Percentiles rank a stretch among this genome's conserved stretches.
Evolutionary conservation across 2,888 invertebrate genomes (phyloP).

Genomic region (Lasioglossum morio): DNA sequence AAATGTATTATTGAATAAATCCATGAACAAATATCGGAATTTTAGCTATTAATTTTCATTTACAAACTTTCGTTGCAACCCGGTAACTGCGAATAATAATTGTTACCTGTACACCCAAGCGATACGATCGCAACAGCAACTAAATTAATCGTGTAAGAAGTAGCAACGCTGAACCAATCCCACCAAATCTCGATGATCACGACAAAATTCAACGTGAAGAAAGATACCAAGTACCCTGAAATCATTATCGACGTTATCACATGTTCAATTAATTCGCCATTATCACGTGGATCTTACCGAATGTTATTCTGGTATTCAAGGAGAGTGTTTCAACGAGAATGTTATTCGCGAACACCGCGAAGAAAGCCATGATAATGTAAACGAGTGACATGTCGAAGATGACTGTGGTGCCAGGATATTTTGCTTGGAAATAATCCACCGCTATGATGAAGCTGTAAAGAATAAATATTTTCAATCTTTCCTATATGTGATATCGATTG

Average conservation of each 20-base stretch:
- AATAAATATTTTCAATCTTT: background rate
- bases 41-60: too few relatives aligned
- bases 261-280: background rate
- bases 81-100: background rate
- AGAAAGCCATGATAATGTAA: conserved; percentile 95
- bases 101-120: conserved; percentile 92
- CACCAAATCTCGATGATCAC: conserved; percentile 94
- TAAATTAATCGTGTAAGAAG: conserved; percentile 93
- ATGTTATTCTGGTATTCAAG: conserved; percentile 93
- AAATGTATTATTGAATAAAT: too few relatives aligned
- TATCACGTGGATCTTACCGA: conserved; percentile 86
- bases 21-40: too few relatives aligned
- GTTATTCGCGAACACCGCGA: conserved; percentile 94
- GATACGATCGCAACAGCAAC: conserved; percentile 94
- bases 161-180: conserved; percentile 91
- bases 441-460: conserved; percentile 94
- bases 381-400: conserved; percentile 97
- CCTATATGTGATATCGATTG: background rate
- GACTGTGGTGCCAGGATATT: conserved; percentile 93
- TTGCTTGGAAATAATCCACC: conserved; percentile 95
- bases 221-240: conserved; percentile 92
- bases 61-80: too few relatives aligned
- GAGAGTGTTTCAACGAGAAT: conserved; percentile 93
- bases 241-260: background rate
- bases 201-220: conserved; percentile 93